Evolutionary conservation across 2,797 vertebrate species (phyloP).

Genomic region (Iguana delicatissima): DNA sequence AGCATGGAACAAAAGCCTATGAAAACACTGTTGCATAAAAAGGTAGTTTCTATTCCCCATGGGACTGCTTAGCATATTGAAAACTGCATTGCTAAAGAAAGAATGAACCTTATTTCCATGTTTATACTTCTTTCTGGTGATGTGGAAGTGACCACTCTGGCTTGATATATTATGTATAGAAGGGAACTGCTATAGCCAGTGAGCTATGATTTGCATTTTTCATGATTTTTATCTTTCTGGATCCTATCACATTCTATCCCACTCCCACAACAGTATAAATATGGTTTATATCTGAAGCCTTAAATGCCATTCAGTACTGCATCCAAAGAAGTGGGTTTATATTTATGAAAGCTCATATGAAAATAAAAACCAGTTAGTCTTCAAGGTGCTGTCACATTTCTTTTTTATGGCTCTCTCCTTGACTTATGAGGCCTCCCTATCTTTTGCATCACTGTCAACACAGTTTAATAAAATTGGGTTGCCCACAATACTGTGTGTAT

Average conservation of each 20-base stretch:
- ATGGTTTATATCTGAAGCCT: too few relatives aligned
- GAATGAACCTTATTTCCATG: background rate
- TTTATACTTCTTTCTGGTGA: background rate
- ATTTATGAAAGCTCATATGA: too few relatives aligned
- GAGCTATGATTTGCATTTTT: background rate
- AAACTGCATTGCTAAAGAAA: background rate
- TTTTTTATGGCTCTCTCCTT: background rate
- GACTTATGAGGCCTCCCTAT: background rate
- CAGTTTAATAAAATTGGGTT: background rate
- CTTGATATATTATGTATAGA: too few relatives aligned
- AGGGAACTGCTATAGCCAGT: background rate
- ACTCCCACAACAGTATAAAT: too few relatives aligned
- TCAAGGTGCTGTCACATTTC: too few relatives aligned
- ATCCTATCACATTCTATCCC: too few relatives aligned
- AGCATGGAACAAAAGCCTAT: background rate
- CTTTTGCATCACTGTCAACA: background rate
- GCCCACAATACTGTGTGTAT: background rate
- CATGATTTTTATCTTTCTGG: too few relatives aligned
- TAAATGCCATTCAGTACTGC: too few relatives aligned
- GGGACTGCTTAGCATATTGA: conserved; percentile 40
- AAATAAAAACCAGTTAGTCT: too few relatives aligned
- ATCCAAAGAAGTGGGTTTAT: too few relatives aligned
- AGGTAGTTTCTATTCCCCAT: background rate
- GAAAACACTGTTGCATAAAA: conserved; percentile 16
- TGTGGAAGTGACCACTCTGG: background rate